Base-by-base conservation (phyloP, 2,797 vertebrate species). In the Dryobates pubescens region DNA sequence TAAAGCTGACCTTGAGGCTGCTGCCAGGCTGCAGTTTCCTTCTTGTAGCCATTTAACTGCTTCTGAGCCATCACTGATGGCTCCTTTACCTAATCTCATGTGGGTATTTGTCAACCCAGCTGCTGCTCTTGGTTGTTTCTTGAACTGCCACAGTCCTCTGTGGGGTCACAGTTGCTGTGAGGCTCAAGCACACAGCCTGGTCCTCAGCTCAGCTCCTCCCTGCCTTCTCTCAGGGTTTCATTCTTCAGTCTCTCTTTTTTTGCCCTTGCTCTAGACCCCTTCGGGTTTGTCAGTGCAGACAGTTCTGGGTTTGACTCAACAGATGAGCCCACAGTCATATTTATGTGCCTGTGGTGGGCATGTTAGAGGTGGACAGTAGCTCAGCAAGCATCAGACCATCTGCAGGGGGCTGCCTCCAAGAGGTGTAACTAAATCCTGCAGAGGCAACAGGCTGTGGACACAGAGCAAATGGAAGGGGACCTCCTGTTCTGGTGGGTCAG, bases 11-110 rank as follows among this genome's bases (percentile, higher is more conserved):
- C 17, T 8, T 27, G 76, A 68, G 41, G 58, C 51, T 77, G 70
- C 51, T 90, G 51, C 57, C 72, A 41, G 69, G 45, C 84, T 85
- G 56, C 54, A 69, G 29, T 85, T 76, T 58, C 76, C 70, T 61
- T 57, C 41, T 49, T 80, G 71, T n/a, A 77, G 79, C 38, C 47
- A 47, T 63, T 36, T 18, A 49, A 17, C 47, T 84, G 56, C 56
- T 62, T 75, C 41, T 32, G 56, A 20, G 75, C 62, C 57, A 9
- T 88, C 19, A 13, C 13, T 16, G 34, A 12, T 13, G 59, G 19
- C 49, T 86, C 43, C 29, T 38, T 74, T 81, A 29, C 22, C 64
- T 43, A 43, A 13, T 36, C 61, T 54, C 5, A 43, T 38, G 18
- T 36, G 32, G 30, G 3, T 62, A 6, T 80, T 80, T 89, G 59